Evolutionary conservation across 2,797 vertebrate genomes (phyloP).

Genomic region (Argya squamiceps): DNA sequence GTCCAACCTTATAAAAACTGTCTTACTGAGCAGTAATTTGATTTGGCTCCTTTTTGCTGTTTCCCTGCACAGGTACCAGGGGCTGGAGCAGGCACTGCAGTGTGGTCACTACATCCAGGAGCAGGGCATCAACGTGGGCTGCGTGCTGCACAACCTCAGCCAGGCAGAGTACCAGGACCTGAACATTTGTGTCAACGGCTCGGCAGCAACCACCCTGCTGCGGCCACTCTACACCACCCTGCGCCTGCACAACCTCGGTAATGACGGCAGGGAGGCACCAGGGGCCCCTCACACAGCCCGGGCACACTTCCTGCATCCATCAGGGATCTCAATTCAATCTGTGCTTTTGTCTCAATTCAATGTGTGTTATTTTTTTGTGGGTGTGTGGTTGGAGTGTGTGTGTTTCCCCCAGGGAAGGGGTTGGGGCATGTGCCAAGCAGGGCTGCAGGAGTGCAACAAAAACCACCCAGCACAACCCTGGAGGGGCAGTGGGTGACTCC

Average conservation of each 20-base stretch:
- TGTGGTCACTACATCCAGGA: conserved; percentile 63
- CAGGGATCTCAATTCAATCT: background rate
- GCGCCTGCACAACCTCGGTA: conserved; percentile 78
- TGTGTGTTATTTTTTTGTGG: background rate
- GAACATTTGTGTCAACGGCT: conserved; percentile 75
- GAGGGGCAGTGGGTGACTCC: background rate
- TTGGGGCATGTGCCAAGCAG: background rate
- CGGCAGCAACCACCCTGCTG: conserved; percentile 15
- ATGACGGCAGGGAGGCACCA: background rate
- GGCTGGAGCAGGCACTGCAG: conserved; percentile 24
- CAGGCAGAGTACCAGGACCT: conserved; percentile 74
- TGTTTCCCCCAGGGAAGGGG: background rate
- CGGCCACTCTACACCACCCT: conserved; percentile 68
- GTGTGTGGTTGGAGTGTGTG: background rate
- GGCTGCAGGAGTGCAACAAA: background rate
- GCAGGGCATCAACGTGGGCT: conserved; percentile 57
- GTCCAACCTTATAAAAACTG: background rate
- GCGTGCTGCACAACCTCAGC: conserved; percentile 58
- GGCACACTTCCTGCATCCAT: rapidly evolving
- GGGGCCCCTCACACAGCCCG: no score
- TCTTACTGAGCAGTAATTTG: background rate
- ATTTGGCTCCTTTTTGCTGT: background rate
- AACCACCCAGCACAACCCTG: background rate
- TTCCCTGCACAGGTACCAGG: conserved; percentile 67
- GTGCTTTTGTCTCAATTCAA: no score